A percentile compares a stretch with the other conserved stretches of the same genome.
phyloP scores from a whole-genome alignment of 2,888 invertebrate species.

The Standfussiana lucernea region DNA sequence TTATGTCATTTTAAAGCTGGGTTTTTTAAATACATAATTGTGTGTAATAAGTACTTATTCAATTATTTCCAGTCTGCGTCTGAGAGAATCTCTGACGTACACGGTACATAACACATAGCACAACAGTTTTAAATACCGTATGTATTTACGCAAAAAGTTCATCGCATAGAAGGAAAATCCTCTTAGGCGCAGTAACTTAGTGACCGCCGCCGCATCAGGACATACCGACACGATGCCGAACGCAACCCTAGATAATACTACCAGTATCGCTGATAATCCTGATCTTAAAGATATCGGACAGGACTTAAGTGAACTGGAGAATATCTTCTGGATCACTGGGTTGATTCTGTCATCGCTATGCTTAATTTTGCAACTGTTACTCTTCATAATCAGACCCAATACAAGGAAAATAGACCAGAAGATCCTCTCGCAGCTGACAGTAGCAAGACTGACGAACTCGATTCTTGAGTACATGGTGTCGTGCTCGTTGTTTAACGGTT shows the following conservation, averaged over 20 bases:
- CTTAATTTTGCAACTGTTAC: slow-evolving; percentile 71
- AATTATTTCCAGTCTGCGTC: not conserved
- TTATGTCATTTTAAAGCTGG: not conserved
- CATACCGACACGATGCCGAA: slow-evolving; percentile 40
- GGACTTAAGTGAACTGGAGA: not conserved
- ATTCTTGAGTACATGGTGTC: slow-evolving; percentile 72
- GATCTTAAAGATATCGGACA: not conserved
- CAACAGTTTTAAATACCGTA: not conserved
- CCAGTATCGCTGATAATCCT: too few relatives aligned
- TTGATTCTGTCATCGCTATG: slow-evolving; percentile 73
- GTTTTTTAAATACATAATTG: not conserved
- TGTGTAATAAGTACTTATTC: not conserved
- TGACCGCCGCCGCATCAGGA: not conserved
- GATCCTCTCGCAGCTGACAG: slow-evolving; percentile 77
- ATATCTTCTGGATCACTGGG: slow-evolving; percentile 74
- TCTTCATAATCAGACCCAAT: slow-evolving; percentile 72
- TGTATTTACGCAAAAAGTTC: not conserved
- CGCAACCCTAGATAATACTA: slow-evolving; percentile 18
- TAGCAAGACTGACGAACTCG: slow-evolving; percentile 76
- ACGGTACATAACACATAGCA: not conserved
- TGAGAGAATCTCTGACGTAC: not conserved
- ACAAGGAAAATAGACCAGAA: slow-evolving; percentile 80
- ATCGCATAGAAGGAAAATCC: slow-evolving; percentile 6
- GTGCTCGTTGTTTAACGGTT: slow-evolving; percentile 2
- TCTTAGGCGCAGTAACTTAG: slow-evolving; percentile 23